Evolutionary conservation across 2,888 invertebrate species (phyloP).

Genomic region (Stenolophus ochropezus): DNA sequence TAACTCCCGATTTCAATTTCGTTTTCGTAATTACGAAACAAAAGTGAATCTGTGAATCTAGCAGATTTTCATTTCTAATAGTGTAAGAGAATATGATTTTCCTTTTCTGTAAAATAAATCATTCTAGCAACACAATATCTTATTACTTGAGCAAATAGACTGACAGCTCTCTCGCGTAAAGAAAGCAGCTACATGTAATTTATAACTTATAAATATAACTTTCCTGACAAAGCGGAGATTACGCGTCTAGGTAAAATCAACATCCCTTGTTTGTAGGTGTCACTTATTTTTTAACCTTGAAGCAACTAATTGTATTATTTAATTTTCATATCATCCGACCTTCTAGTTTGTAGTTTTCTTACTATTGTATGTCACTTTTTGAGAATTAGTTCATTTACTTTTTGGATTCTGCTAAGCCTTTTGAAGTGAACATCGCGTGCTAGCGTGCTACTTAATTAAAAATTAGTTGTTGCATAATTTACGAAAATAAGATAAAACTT

Average conservation of each 20-base stretch:
- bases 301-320: neutral
- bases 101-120: too few relatives aligned
- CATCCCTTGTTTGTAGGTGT: slow-evolving; percentile 4
- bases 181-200: slow-evolving; percentile 20
- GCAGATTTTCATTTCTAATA: too few relatives aligned
- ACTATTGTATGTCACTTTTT: neutral
- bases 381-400: neutral
- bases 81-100: too few relatives aligned
- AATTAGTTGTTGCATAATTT: neutral
- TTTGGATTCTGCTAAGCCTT: neutral
- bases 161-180: slow-evolving; percentile 11
- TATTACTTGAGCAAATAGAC: neutral
- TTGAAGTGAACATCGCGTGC: neutral
- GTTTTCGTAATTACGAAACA: too few relatives aligned
- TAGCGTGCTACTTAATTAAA: neutral
- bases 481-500: neutral
- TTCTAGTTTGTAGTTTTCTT: neutral
- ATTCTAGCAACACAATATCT: neutral
- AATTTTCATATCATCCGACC: slow-evolving; percentile 10
- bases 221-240: neutral
- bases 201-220: slow-evolving; percentile 26
- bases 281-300: slow-evolving; percentile 10
- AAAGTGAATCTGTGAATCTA: too few relatives aligned
- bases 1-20: too few relatives aligned
- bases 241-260: slow-evolving; percentile 35